A percentile compares a stretch with the other conserved stretches of the same genome.
Conservation (phyloP, 2,797 vertebrate genomes). For the Trachurus trachurus region DNA sequence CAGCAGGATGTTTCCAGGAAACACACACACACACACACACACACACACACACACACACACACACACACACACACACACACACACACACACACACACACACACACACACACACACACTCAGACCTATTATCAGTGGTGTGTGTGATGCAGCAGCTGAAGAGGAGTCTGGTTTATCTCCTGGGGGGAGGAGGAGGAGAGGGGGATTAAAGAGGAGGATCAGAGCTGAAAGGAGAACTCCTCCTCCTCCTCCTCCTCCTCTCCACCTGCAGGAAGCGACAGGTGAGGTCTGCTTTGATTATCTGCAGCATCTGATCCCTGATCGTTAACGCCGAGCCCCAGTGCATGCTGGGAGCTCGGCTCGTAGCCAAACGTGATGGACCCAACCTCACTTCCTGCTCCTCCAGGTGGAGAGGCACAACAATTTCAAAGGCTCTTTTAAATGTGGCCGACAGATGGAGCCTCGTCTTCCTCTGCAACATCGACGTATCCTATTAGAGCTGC, state of each 20-base stretch:
- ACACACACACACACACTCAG: background rate
- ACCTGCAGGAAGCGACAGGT: too few species aligned
- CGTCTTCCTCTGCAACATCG: too few species aligned
- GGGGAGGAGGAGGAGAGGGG: background rate
- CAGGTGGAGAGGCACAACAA: too few species aligned
- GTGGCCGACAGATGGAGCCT: too few species aligned
- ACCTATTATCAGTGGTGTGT: constrained; percentile 16
- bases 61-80: background rate
- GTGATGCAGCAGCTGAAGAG: constrained; percentile 1
- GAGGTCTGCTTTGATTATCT: too few species aligned
- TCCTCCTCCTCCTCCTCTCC: constrained; percentile 10
- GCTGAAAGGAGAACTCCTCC: constrained; percentile 12
- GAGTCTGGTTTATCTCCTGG: constrained; percentile 10
- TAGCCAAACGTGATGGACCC: too few species aligned
- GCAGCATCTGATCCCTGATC: too few species aligned
- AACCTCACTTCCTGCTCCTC: too few species aligned
- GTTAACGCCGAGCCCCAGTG: too few species aligned
- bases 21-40: background rate
- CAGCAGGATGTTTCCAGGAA: constrained; percentile 69
- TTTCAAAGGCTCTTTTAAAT: too few species aligned
- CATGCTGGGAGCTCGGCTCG: too few species aligned
- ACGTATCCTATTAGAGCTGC: too few species aligned
- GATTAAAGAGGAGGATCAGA: constrained; percentile 23
- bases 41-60: background rate
- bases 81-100: background rate